Evolutionary conservation across 1,140 invertebrate genomes (phyloP).

Genomic region (Polypedilum vanderplanki): DNA sequence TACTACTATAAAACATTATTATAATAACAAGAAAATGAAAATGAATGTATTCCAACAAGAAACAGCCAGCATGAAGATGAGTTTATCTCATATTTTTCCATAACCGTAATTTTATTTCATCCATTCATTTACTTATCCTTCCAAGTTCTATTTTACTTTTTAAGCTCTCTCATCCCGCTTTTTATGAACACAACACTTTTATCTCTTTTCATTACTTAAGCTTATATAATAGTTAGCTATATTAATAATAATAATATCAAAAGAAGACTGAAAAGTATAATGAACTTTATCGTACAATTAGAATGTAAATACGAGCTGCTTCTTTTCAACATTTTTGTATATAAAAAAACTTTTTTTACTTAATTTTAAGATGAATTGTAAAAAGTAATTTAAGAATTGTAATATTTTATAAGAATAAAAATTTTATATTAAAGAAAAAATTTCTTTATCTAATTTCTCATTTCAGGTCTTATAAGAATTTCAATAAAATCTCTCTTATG

Average conservation of each 20-base stretch:
- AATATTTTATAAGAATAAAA: too few relatives aligned
- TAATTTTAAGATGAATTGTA: too few relatives aligned
- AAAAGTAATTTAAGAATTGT: too few relatives aligned
- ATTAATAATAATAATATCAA: not conserved
- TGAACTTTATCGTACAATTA: slow-evolving; percentile 19
- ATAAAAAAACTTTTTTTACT: too few relatives aligned
- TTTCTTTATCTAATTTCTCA: too few relatives aligned
- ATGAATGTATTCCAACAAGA: not conserved
- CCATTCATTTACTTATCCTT: not conserved
- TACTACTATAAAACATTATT: slow-evolving; percentile 6
- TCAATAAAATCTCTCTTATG: too few relatives aligned
- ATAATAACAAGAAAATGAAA: not conserved
- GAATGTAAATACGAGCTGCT: not conserved
- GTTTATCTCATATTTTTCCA: slow-evolving; percentile 12
- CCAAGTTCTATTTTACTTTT: not conserved
- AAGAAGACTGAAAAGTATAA: not conserved
- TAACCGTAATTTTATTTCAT: not conserved
- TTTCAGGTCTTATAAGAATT: too few relatives aligned
- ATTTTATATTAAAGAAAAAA: too few relatives aligned
- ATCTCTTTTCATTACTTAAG: not conserved
- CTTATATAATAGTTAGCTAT: not conserved
- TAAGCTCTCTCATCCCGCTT: not conserved
- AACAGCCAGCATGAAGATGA: not conserved
- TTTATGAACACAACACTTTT: not conserved
- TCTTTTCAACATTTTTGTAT: too few relatives aligned